Base-by-base conservation (phyloP, 2,888 invertebrate genomes). In the Amorpha juglandis region DNA sequence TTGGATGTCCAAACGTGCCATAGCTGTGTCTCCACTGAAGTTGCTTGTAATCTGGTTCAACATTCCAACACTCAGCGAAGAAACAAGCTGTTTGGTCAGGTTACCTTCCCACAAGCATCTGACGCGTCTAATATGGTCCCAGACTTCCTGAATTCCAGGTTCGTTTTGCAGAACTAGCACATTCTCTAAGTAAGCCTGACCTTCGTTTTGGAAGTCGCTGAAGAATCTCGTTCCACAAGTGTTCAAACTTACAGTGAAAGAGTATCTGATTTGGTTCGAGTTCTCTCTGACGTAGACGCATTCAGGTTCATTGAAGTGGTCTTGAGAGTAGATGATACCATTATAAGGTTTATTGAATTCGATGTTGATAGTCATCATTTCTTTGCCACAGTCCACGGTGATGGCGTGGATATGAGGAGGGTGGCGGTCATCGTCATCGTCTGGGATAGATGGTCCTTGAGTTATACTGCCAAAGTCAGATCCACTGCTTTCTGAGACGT, bases 61-160 rank as follows among this genome's bases (percentile, higher is more conserved):
- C 96, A 96, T 96, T 38, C 96, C 97, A 0, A 97, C 96, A 74
- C 95, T 96, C 21, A 97, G 89, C 16, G 96, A 96, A 0, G 96
- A 96, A 0, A 96, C 95, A 63, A 97, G 86, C 14, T 96, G 95
- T 77, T 97, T 96, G 65, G 96, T 96, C 63, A 97, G 88, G 76
- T 96, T 96, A 16, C 97, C 97, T 92, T 97, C 96, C 97, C 97
- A 97, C 12, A 97, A 88, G 83, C 97, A 97, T 66, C 97, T 94
- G 0, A 97, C 96, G 63, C 96, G 93, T 53, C 96, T 94, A 47
- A 97, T 95, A 0, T 96, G 96, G 78, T 97, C 97, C 97, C 97
- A 97, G 0, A 96, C 96, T 89, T 95, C 95, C 78, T 95, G 95
- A 71, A 97, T 96, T 6, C 97, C 96, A 3, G 95, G 94, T 83